Percentiles rank a stretch among this genome's conserved stretches.
Conservation (phyloP, 1,140 invertebrate species). For the fruit fly (Drosophila melanogaster) region Release_6_plus_ISO1_MT NC_004354.4:21120501-21121000, state of each 20-base stretch:
- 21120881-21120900: no score
- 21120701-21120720: neutral
- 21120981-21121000: no score
- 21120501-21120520: conserved; percentile 4
- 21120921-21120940: no score
- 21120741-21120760: neutral
- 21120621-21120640: conserved; percentile 23
- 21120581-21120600: conserved; percentile 22
- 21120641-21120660: conserved; percentile 24
- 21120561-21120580: neutral
- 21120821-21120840: no score
- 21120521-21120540: conserved; percentile 34
- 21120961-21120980: no score
- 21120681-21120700: neutral
- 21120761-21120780: no score
- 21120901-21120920: no score
- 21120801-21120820: no score
- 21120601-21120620: conserved; percentile 8
- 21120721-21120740: neutral
- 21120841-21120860: no score
- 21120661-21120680: conserved; percentile 16
- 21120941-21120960: no score
- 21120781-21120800: no score
- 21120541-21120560: conserved; percentile 23
- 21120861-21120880: no score